Conservation (phyloP, 2,113 vertebrate species). For the Fukomys damarensis region DNA sequence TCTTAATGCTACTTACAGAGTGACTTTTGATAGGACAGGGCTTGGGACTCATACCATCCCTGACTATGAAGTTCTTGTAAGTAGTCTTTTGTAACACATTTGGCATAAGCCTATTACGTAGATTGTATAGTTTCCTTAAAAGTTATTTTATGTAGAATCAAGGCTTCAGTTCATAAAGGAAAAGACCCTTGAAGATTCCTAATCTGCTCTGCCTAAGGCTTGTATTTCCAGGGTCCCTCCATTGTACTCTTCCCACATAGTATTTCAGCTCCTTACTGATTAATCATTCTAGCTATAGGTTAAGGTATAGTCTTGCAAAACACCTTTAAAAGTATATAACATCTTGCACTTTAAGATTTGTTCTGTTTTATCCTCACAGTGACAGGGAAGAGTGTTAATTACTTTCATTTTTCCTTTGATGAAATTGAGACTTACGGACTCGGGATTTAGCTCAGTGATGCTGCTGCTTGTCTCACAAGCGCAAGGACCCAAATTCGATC, state of each 20-base stretch:
- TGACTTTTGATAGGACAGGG: conserved; percentile 97
- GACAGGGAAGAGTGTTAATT: not conserved
- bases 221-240: not conserved
- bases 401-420: not conserved
- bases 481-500: too few relatives aligned
- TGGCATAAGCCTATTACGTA: conserved; percentile 21
- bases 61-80: conserved; percentile 98
- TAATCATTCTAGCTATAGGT: not conserved
- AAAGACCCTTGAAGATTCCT: not conserved
- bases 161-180: conserved; percentile 4
- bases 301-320: not conserved
- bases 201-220: not conserved
- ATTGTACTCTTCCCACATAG: not conserved
- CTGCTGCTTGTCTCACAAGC: too few relatives aligned
- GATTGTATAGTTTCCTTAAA: not conserved
- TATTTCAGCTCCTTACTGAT: not conserved
- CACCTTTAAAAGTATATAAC: not conserved
- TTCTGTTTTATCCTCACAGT: conserved; percentile 23
- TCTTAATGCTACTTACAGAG: conserved; percentile 96
- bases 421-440: not conserved
- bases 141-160: conserved; percentile 29
- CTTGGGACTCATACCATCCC: conserved; percentile 98
- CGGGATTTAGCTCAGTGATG: too few relatives aligned
- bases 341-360: not conserved
- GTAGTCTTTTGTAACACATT: conserved; percentile 70